phyloP scores from a whole-genome alignment of 2,113 vertebrate species.

The Petroica traversi region DNA sequence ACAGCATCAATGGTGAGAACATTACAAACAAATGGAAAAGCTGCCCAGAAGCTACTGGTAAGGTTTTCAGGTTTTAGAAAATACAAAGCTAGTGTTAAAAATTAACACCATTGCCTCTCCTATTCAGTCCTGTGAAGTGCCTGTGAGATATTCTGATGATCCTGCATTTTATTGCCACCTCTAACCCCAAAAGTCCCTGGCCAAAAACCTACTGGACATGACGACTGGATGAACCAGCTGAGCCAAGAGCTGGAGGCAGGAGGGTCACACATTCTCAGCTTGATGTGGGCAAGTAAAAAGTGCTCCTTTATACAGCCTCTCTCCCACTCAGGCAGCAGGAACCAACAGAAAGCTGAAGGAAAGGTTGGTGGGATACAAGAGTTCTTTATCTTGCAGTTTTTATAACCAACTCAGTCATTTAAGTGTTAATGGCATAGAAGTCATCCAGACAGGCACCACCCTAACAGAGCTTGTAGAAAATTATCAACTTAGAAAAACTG shows the following conservation, averaged over 20 bases:
- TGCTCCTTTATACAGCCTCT: not conserved
- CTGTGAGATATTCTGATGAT: not conserved
- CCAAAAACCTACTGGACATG: not conserved
- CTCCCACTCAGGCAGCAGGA: not conserved
- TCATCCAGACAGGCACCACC: not conserved
- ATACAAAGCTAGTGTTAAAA: not conserved
- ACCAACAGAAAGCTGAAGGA: not conserved
- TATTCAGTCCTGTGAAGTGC: not conserved
- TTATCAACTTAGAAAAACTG: not conserved
- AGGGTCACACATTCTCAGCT: not conserved
- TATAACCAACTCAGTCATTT: not conserved
- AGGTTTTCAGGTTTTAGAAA: not conserved
- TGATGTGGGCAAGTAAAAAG: not conserved
- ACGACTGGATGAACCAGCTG: not conserved
- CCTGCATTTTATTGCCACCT: accelerated
- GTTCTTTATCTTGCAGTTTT: not conserved
- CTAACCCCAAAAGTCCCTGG: not conserved
- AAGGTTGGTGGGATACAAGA: not conserved
- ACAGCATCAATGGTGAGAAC: not conserved
- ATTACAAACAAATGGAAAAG: constrained; percentile 22
- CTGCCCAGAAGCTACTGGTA: not conserved
- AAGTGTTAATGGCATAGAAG: not conserved
- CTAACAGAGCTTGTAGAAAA: not conserved
- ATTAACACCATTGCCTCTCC: not conserved
- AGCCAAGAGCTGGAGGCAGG: not conserved